Percentiles rank a stretch among this genome's conserved stretches.
These are phyloP conservation scores for Zaprionus tsacasi DNA, from an alignment of 1,140 invertebrate genomes.

Conservation along the genomic window DNA sequence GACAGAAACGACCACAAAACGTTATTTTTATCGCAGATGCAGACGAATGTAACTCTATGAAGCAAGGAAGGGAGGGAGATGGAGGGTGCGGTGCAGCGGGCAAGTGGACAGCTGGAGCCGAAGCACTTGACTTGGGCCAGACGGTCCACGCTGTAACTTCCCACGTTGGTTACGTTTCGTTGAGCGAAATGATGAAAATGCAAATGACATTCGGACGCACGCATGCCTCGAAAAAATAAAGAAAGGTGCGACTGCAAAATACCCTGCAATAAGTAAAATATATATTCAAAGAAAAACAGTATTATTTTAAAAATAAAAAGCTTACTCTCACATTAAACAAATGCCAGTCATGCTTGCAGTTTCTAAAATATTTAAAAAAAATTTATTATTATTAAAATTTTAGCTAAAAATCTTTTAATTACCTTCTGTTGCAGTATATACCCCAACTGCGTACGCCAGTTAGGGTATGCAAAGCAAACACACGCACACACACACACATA, in stretches of 20 bases:
- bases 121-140: slow-evolving; percentile 51
- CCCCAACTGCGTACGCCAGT: neutral
- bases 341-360: no score
- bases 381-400: neutral
- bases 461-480: slow-evolving; percentile 25
- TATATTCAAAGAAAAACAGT: no score
- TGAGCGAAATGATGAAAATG: slow-evolving; percentile 72
- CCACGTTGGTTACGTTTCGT: slow-evolving; percentile 80
- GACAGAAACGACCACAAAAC: slow-evolving; percentile 51
- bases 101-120: slow-evolving; percentile 59
- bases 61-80: slow-evolving; percentile 1
- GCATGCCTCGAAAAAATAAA: neutral
- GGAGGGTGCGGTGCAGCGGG: neutral
- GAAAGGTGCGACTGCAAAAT: neutral
- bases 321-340: no score
- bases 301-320: neutral
- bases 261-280: slow-evolving; percentile 15
- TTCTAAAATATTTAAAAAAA: neutral
- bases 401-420: no score
- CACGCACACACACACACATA: slow-evolving; percentile 5
- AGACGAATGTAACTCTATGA: slow-evolving; percentile 34
- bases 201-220: slow-evolving; percentile 63
- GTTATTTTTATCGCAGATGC: slow-evolving; percentile 69
- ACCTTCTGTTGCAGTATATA: neutral
- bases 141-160: slow-evolving; percentile 51